Evolutionary conservation across 2,113 vertebrate species (phyloP).

Genomic region (Chinchilla lanigera): DNA sequence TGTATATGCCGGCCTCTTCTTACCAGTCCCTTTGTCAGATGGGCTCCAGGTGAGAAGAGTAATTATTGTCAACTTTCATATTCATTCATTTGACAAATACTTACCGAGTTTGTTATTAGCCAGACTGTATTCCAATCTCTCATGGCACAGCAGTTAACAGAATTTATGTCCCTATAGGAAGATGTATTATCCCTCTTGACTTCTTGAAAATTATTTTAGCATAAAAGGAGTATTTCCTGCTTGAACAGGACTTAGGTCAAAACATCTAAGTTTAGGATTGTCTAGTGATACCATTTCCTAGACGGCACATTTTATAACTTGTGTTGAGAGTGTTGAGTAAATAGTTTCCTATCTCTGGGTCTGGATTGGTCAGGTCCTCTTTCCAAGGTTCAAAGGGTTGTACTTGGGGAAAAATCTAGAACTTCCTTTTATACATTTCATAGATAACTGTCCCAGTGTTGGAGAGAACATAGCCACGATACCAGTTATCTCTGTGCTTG

Average conservation of each 20-base stretch:
- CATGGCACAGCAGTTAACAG: background rate
- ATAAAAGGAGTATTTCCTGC: conserved; percentile 32
- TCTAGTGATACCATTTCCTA: background rate
- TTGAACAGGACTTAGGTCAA: background rate
- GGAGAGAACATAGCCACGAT: background rate
- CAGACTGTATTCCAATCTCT: background rate
- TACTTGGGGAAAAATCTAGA: background rate
- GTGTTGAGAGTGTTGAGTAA: conserved; percentile 11
- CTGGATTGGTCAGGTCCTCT: background rate
- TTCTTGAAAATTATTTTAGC: conserved; percentile 1
- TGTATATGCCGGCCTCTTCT: conserved; percentile 97
- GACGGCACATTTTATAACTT: conserved; percentile 1
- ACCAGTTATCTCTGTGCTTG: background rate
- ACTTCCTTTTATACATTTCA: conserved; percentile 4
- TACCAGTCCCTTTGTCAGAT: conserved; percentile 96
- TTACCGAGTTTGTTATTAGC: background rate
- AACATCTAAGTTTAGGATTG: conserved; percentile 5
- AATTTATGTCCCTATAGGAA: conserved; percentile 3
- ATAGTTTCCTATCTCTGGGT: background rate
- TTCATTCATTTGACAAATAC: background rate
- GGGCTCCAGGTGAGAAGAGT: conserved; percentile 94
- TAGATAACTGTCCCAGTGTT: conserved; percentile 2
- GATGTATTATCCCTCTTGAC: background rate
- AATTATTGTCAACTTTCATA: background rate
- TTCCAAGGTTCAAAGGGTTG: background rate